Percentiles rank a stretch among this genome's conserved stretches.
Conservation (phyloP, 2,113 vertebrate genomes). For the Picathartes gymnocephalus region DNA sequence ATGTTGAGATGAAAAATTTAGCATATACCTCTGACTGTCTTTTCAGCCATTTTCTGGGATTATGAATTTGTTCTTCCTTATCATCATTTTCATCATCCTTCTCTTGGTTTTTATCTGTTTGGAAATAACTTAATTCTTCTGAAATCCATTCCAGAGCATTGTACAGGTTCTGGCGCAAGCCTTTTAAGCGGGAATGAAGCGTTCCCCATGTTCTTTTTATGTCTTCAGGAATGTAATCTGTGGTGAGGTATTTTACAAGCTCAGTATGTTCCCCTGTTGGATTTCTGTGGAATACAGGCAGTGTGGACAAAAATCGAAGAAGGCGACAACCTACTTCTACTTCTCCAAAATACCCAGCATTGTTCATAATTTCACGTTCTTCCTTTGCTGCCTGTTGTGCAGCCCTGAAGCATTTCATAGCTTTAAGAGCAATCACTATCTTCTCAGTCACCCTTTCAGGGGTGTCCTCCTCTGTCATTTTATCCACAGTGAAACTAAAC, state of each 20-base stretch:
- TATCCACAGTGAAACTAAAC: slow-evolving; percentile 71
- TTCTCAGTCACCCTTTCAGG: slow-evolving; percentile 39
- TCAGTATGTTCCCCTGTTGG: slow-evolving; percentile 44
- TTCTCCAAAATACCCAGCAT: slow-evolving; percentile 70
- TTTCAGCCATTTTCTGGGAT: slow-evolving; percentile 72
- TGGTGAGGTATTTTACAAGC: slow-evolving; percentile 74
- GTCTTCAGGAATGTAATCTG: slow-evolving; percentile 72
- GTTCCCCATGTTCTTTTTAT: slow-evolving; percentile 65
- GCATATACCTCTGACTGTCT: slow-evolving; percentile 70
- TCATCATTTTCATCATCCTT: slow-evolving; percentile 45
- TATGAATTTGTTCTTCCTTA: slow-evolving; percentile 62
- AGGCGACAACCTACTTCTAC: slow-evolving; percentile 78
- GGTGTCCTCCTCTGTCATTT: slow-evolving; percentile 20
- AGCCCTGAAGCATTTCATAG: slow-evolving; percentile 76
- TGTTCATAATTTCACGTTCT: slow-evolving; percentile 70
- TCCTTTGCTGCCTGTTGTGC: slow-evolving; percentile 68
- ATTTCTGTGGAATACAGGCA: slow-evolving; percentile 57
- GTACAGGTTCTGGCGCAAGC: slow-evolving; percentile 65
- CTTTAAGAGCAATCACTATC: slow-evolving; percentile 74
- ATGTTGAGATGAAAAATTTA: slow-evolving; percentile 55
- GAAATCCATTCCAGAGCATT: slow-evolving; percentile 80
- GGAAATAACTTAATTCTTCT: slow-evolving; percentile 81
- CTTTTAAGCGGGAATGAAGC: slow-evolving; percentile 72
- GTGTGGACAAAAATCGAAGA: slow-evolving; percentile 70
- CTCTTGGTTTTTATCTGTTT: slow-evolving; percentile 68